phyloP scores from a whole-genome alignment of 1,140 invertebrate genomes.

The Sitobion miscanthi region DNA sequence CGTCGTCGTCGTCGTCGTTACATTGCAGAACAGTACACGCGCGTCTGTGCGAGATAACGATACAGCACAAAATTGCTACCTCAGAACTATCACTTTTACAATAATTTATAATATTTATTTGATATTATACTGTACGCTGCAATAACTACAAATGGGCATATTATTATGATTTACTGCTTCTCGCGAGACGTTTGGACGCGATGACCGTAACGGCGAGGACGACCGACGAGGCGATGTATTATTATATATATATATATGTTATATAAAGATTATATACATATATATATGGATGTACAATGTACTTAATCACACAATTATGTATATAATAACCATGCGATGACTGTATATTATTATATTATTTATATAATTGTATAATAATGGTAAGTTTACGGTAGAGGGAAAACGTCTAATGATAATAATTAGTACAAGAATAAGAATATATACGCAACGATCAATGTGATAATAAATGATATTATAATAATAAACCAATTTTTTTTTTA shows the following conservation, averaged over 20 bases:
- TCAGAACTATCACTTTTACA: background rate
- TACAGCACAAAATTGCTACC: background rate
- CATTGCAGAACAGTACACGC: background rate
- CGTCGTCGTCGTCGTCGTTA: background rate
- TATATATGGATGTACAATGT: background rate
- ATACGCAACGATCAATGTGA: background rate
- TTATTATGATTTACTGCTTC: background rate
- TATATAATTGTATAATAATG: background rate
- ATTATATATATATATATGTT: too few species aligned
- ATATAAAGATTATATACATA: too few species aligned
- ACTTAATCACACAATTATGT: background rate
- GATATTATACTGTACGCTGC: background rate
- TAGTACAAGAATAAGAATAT: background rate
- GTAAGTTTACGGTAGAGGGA: background rate
- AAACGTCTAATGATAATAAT: background rate
- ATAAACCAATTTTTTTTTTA: background rate
- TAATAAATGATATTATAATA: background rate
- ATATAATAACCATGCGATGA: background rate
- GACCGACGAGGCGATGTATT: background rate
- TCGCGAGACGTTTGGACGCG: background rate
- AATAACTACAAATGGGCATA: background rate
- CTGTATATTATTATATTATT: background rate
- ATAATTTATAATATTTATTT: background rate
- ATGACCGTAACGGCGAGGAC: conserved; percentile 9
- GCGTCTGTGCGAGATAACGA: background rate